Conservation (phyloP, 1,140 invertebrate species). For the Macrostomum lignano region DNA sequence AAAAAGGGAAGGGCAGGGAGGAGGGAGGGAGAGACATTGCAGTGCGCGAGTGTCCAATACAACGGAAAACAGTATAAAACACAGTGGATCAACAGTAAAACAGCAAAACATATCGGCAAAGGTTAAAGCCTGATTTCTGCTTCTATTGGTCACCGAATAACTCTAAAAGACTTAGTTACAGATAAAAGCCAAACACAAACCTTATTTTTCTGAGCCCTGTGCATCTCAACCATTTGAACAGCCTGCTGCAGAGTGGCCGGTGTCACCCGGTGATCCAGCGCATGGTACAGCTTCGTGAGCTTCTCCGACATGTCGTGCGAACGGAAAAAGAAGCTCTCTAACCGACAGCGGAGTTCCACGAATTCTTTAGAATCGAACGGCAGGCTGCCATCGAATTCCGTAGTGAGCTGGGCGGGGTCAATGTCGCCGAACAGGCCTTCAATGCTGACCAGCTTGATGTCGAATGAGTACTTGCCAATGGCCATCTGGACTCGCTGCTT, state of each 20-base stretch:
- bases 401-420: constrained; percentile 59
- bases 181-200: background rate
- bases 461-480: constrained; percentile 91
- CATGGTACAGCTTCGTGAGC: constrained; percentile 47
- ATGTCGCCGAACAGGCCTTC: constrained; percentile 67
- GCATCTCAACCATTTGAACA: constrained; percentile 59
- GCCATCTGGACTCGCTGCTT: constrained; percentile 81
- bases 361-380: constrained; percentile 79
- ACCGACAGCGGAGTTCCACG: constrained; percentile 52
- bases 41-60: too few species aligned
- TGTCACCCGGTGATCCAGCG: constrained; percentile 40
- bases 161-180: too few species aligned
- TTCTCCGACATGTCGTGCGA: constrained; percentile 61
- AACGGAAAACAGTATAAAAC: too few species aligned
- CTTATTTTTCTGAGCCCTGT: constrained; percentile 30
- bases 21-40: too few species aligned
- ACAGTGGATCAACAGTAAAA: too few species aligned
- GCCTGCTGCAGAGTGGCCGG: constrained; percentile 56
- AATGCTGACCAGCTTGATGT: constrained; percentile 75
- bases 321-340: constrained; percentile 82
- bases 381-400: constrained; percentile 66
- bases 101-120: too few species aligned
- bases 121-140: too few species aligned
- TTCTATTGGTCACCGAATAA: too few species aligned
- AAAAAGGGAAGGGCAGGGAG: too few species aligned